These are phyloP conservation scores for Ploceus nigricollis DNA, from an alignment of 2,113 vertebrate genomes.

Conservation along the genomic window DNA sequence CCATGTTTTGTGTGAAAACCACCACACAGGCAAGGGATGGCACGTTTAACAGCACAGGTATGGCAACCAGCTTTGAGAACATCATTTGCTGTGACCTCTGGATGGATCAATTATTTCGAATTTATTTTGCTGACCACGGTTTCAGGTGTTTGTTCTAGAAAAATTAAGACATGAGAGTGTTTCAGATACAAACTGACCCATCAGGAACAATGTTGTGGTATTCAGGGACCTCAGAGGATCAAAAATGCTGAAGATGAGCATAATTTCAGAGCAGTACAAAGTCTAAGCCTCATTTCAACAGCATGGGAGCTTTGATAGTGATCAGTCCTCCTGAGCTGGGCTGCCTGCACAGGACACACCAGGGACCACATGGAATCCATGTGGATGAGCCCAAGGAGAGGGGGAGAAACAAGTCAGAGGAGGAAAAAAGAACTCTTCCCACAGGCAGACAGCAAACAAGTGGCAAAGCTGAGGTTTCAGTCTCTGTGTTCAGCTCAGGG, in stretches of 20 bases:
- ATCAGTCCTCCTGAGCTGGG: fast-evolving
- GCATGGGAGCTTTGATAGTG: fast-evolving
- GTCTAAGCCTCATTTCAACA: background rate
- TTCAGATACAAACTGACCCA: background rate
- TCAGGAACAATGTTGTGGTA: background rate
- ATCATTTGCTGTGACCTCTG: background rate
- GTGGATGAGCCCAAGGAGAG: background rate
- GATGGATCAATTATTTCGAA: background rate
- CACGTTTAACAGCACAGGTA: background rate
- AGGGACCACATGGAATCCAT: fast-evolving
- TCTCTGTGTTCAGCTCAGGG: background rate
- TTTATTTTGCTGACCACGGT: background rate
- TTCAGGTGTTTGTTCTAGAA: background rate
- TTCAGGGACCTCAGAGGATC: background rate
- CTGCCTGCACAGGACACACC: background rate
- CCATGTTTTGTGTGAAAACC: background rate
- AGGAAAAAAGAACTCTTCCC: background rate
- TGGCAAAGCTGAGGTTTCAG: background rate
- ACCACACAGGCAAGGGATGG: background rate
- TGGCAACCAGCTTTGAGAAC: background rate
- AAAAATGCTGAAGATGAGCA: background rate
- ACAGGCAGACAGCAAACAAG: background rate
- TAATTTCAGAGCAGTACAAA: background rate
- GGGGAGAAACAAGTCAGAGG: background rate
- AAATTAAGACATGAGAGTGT: background rate